Percentiles rank a stretch among this genome's conserved stretches.
Conservation (phyloP, 2,797 vertebrate species). For the Antennarius maculatus region DNA sequence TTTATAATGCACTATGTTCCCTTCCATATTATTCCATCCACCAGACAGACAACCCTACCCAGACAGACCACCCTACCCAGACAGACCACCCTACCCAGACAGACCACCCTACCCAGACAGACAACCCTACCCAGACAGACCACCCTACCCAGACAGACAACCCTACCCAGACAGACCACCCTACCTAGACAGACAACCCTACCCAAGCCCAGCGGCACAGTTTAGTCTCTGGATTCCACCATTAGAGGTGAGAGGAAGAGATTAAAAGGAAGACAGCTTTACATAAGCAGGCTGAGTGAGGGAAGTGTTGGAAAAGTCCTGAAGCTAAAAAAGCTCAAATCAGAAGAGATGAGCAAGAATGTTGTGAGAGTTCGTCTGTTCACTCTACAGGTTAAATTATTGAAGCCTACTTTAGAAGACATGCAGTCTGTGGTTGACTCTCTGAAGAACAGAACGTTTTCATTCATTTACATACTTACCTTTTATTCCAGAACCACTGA, state of each 20-base stretch:
- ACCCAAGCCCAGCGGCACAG: slow-evolving; percentile 8
- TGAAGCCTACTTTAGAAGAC: slow-evolving; percentile 46
- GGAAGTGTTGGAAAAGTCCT: slow-evolving; percentile 21
- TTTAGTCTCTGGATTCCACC: no score
- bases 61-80: no score
- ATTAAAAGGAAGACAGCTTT: slow-evolving; percentile 13
- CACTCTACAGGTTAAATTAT: slow-evolving; percentile 32
- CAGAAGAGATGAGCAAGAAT: slow-evolving; percentile 15
- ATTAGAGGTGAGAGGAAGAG: slow-evolving; percentile 24
- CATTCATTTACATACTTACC: slow-evolving; percentile 38
- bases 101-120: no score
- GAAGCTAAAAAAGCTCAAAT: slow-evolving; percentile 26
- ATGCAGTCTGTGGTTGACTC: slow-evolving; percentile 32
- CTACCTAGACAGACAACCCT: background rate
- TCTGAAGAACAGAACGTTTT: slow-evolving; percentile 26
- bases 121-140: no score
- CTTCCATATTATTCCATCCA: background rate
- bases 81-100: no score
- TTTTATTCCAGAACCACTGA: slow-evolving; percentile 35
- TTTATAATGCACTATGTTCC: no score
- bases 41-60: no score
- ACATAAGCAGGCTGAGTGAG: slow-evolving; percentile 8
- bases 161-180: no score
- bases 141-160: no score
- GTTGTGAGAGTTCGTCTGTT: slow-evolving; percentile 23